A percentile compares a stretch with the other conserved stretches of the same genome.
Conservation (phyloP, 2,113 vertebrate genomes). For the Urocynchramus pylzowi region DNA sequence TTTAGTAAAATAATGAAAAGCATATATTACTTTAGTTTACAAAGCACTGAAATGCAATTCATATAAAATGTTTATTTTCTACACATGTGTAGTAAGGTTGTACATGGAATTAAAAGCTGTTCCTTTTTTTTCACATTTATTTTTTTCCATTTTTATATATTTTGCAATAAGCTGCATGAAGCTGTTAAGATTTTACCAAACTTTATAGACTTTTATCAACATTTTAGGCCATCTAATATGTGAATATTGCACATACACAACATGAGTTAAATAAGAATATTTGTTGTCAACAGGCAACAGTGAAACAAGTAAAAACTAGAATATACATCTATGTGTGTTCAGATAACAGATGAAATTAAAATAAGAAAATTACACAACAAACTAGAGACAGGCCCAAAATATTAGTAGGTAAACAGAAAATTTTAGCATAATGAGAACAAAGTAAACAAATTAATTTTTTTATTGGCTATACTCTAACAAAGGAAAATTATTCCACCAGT, state of each 20-base stretch:
- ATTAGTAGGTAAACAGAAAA: not conserved
- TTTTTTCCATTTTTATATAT: not conserved
- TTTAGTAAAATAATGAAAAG: conserved; percentile 77
- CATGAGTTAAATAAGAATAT: not conserved
- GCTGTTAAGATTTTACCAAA: not conserved
- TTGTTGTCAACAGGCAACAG: not conserved
- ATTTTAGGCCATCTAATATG: not conserved
- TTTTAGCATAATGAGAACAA: not conserved
- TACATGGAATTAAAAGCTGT: conserved; percentile 63
- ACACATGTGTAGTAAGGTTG: not conserved
- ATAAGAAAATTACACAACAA: not conserved
- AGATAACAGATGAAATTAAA: not conserved
- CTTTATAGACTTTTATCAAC: not conserved
- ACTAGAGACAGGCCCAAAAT: not conserved
- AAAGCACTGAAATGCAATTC: conserved; percentile 66
- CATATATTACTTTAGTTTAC: conserved; percentile 73
- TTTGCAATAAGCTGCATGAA: not conserved
- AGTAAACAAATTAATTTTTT: not conserved
- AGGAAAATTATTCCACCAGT: not conserved
- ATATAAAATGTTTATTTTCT: conserved; percentile 46
- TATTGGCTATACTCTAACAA: not conserved
- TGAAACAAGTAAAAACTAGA: not conserved
- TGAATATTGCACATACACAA: not conserved
- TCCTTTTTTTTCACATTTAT: conserved; percentile 33
- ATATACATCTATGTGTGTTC: not conserved